Evolutionary conservation across 2,113 vertebrate species (phyloP).

Genomic region (Sisor rabdophorus): DNA sequence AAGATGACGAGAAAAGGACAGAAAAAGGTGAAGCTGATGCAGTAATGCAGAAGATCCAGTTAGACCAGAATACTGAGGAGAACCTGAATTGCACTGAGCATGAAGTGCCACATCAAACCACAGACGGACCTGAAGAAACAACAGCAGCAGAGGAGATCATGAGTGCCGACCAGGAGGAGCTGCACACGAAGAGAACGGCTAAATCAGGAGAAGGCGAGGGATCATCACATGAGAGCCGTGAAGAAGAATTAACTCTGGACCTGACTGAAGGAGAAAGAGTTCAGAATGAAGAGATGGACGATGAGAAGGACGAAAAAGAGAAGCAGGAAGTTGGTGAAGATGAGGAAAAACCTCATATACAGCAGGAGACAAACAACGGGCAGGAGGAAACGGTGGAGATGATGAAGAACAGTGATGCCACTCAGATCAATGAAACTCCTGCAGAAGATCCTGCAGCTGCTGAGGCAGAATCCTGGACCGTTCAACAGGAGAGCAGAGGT

Average conservation of each 20-base stretch:
- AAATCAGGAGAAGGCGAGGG: not conserved
- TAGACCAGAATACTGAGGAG: slow-evolving; percentile 9
- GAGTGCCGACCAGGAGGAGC: slow-evolving; percentile 1
- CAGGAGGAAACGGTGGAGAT: not conserved
- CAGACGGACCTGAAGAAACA: slow-evolving; percentile 18
- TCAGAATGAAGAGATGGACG: not conserved
- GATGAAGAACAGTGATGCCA: not conserved
- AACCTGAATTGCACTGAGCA: not conserved
- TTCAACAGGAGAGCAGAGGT: slow-evolving; percentile 12
- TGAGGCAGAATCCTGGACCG: slow-evolving; percentile 27
- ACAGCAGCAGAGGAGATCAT: slow-evolving; percentile 28
- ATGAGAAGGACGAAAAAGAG: not conserved
- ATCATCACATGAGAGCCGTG: not conserved
- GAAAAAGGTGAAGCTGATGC: not conserved
- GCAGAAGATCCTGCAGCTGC: slow-evolving; percentile 23
- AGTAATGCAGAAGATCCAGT: not conserved
- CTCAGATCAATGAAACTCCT: not conserved
- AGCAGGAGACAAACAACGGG: slow-evolving; percentile 13
- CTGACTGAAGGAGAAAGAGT: not conserved
- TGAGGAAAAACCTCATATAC: slow-evolving; percentile 9
- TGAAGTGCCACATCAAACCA: not conserved
- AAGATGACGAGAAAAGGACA: not conserved
- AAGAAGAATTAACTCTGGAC: not conserved
- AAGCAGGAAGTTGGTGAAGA: slow-evolving; percentile 4
- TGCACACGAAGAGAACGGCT: not conserved